A percentile compares a stretch with the other conserved stretches of the same genome.
phyloP scores from a whole-genome alignment of 2,797 vertebrate species.

The Danio albolineatus region DNA sequence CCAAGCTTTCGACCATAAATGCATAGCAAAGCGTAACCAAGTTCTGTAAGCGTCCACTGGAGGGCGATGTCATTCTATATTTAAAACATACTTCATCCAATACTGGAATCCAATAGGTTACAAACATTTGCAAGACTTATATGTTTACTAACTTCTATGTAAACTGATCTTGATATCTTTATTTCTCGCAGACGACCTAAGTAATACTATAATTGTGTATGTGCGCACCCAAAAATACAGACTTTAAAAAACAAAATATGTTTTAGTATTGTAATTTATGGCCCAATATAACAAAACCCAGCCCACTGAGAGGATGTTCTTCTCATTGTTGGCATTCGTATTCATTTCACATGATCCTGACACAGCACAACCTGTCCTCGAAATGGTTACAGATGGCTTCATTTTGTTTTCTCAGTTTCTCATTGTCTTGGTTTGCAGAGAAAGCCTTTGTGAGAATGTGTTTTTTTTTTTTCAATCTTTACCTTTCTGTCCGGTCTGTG shows the following conservation, averaged over 20 bases:
- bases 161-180: background rate
- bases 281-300: background rate
- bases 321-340: background rate
- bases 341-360: conserved; percentile 50
- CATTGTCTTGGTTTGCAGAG: conserved; percentile 31
- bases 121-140: background rate
- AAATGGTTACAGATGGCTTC: conserved; percentile 25
- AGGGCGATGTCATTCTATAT: conserved; percentile 32
- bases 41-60: conserved; percentile 34
- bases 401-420: background rate
- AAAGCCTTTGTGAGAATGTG: conserved; percentile 15
- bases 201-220: background rate
- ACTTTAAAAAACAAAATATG: background rate
- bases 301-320: background rate
- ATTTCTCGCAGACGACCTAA: background rate
- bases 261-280: background rate
- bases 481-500: background rate
- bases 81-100: conserved; percentile 1
- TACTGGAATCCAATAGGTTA: background rate
- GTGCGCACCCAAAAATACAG: background rate
- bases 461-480: background rate
- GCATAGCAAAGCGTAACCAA: background rate
- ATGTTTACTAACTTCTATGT: background rate
- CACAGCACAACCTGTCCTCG: conserved; percentile 25
- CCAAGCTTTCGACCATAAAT: background rate